Conservation (phyloP, 2,797 vertebrate genomes). For the Silurus lanzhouensis region DNA sequence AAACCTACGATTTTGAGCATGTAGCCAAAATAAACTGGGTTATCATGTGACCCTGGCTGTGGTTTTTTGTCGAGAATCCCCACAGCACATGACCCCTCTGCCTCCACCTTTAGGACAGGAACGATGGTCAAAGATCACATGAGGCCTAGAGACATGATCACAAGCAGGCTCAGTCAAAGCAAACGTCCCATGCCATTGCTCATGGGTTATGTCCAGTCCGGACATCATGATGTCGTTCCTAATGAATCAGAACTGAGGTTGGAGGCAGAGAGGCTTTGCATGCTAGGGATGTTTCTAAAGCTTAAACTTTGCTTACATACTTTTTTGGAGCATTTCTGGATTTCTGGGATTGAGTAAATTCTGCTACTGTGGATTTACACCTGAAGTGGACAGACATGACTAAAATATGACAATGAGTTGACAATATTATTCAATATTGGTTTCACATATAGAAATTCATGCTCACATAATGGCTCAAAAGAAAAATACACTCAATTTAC, state of each 20-base stretch:
- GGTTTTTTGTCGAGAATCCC: slow-evolving; percentile 63
- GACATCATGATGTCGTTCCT: slow-evolving; percentile 48
- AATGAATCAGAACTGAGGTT: slow-evolving; percentile 38
- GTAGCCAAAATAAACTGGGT: slow-evolving; percentile 68
- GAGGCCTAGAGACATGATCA: slow-evolving; percentile 72
- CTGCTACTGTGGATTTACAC: neutral
- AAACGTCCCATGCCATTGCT: slow-evolving; percentile 7
- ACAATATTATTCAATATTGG: neutral
- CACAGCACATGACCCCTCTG: slow-evolving; percentile 55
- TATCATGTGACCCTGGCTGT: slow-evolving; percentile 71
- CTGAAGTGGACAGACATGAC: neutral
- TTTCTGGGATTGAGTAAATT: neutral
- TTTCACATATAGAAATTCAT: neutral
- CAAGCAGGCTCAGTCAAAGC: slow-evolving; percentile 68
- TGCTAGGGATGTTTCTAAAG: slow-evolving; percentile 11
- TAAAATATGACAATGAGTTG: neutral
- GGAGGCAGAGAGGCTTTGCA: slow-evolving; percentile 54
- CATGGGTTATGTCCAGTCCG: slow-evolving; percentile 10
- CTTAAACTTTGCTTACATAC: neutral
- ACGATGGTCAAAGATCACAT: slow-evolving; percentile 72
- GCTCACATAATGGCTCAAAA: too few species aligned
- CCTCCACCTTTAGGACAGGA: slow-evolving; percentile 64
- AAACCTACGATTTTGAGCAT: neutral
- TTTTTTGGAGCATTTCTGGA: neutral
- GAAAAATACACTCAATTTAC: neutral